Evolutionary conservation across 2,888 invertebrate species (phyloP).

Genomic region (Euzophera pinguis): DNA sequence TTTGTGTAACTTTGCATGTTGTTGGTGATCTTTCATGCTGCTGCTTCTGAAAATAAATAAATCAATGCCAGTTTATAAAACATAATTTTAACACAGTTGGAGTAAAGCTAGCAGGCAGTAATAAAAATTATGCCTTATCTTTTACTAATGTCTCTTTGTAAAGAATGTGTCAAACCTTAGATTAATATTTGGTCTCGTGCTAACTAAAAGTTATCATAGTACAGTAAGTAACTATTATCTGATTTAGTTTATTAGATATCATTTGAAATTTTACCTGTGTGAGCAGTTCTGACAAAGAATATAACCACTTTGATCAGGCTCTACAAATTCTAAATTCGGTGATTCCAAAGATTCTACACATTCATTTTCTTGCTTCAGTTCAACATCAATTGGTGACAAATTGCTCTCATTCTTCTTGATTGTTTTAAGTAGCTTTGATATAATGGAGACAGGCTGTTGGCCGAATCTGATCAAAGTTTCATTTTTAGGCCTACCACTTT

Average conservation of each 20-base stretch:
- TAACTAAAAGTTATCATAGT: no score
- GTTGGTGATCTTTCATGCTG: constrained; percentile 60
- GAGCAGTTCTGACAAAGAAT: constrained; percentile 15
- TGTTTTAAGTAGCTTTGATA: constrained; percentile 48
- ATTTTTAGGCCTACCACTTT: constrained; percentile 49
- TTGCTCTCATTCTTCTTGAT: constrained; percentile 24
- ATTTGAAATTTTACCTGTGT: constrained; percentile 19
- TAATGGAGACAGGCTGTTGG: constrained; percentile 55
- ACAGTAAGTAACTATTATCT: no score
- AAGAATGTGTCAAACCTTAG: no score
- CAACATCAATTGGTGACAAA: constrained; percentile 12
- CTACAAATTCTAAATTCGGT: constrained; percentile 17
- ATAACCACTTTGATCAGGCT: constrained; percentile 1
- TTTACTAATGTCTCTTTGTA: no score
- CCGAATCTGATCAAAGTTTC: constrained; percentile 44
- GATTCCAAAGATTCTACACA: background rate
- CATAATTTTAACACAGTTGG: no score
- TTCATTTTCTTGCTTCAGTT: constrained; percentile 1
- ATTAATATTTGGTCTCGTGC: no score
- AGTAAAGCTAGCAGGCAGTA: no score
- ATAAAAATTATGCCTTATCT: no score
- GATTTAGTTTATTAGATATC: background rate
- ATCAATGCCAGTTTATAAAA: no score
- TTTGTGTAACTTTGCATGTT: constrained; percentile 62
- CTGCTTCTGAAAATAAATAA: constrained; percentile 42